Base-by-base conservation (phyloP, 2,797 vertebrate species). In the Harpagifer antarcticus region DNA sequence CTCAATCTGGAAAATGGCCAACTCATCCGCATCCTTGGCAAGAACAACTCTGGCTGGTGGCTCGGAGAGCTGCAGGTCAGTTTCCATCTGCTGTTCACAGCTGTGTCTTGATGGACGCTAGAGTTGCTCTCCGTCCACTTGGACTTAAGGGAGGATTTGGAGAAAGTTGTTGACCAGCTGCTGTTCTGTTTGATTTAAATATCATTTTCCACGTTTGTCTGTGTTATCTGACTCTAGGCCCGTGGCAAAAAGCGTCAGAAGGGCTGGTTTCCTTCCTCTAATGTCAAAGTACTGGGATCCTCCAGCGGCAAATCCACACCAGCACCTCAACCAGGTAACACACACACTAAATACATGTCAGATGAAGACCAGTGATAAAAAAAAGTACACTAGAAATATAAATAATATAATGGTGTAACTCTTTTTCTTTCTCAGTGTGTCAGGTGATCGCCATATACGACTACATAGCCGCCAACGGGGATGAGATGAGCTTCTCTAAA, bases 401-500 rank as follows among this genome's bases (percentile, higher is more conserved):
- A 50, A 53, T 76, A 1, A 48, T 50, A 43, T 16, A 31, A 23
- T 4, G 0, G 5, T 31, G 4, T 47, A 0, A 13, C 56, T 48
- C 7, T 40, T 74, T 19, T 37, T 57, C 19, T n/a, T 71, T 54
- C 23, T 63, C 72, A 98, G 97, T 97, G 11, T 99, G 97, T 81
- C 97, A 99, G 80, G 98, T 99, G 79, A 97, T 98, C 13, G 96
- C 98, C 9, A 96, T 98, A 93, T 99, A 99, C 0, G 98, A 99
- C 89, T 99, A 99, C 62, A 82, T 71, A 0, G 98, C 98, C 0
- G 96, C 95, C 90, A 99, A 97, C 3, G 93, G 95, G 84, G 98
- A 99, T 0, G 98, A 99, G 86, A 95, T 99, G 84, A 99, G 93
- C 81, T 99, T 99, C 93, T 95, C 95, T 86, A 97, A 97, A 90